Conservation (phyloP, 37 sponge, comb jelly and placozoan genomes). For the Bolinopsis microptera region DNA sequence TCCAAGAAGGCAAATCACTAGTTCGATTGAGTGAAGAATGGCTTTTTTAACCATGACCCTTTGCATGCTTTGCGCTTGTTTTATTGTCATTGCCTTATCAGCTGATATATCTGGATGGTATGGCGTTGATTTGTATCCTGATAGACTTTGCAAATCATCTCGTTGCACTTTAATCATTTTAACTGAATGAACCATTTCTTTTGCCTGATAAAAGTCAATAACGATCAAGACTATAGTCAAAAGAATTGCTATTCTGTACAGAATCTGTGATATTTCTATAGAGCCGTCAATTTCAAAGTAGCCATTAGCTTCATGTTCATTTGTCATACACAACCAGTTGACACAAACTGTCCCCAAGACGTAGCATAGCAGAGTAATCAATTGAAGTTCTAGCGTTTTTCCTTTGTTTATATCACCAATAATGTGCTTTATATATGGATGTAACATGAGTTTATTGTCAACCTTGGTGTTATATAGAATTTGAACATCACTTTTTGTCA, state of each 20-base stretch:
- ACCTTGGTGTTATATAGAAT: neutral
- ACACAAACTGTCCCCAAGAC: neutral
- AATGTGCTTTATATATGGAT: conserved; percentile 16
- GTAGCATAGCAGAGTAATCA: neutral
- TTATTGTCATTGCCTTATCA: neutral
- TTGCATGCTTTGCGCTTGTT: neutral
- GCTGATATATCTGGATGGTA: conserved; percentile 12
- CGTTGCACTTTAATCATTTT: neutral
- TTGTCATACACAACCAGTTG: neutral
- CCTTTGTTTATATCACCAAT: conserved; percentile 4
- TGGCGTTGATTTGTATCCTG: neutral
- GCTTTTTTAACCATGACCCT: neutral
- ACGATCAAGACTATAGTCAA: neutral
- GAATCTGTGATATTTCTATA: neutral
- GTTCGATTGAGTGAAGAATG: neutral
- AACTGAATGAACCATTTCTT: neutral
- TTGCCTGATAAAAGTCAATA: neutral
- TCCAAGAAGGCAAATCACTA: neutral
- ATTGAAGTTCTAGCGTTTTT: neutral
- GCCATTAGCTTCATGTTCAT: neutral
- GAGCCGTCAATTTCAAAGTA: neutral
- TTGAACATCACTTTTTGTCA: neutral
- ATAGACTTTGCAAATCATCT: neutral
- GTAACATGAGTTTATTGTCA: neutral
- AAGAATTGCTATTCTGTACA: neutral